Percentiles rank a stretch among this genome's conserved stretches.
Evolutionary conservation across 2,797 vertebrate genomes (phyloP).

Genomic region (Buceros bicornis): DNA sequence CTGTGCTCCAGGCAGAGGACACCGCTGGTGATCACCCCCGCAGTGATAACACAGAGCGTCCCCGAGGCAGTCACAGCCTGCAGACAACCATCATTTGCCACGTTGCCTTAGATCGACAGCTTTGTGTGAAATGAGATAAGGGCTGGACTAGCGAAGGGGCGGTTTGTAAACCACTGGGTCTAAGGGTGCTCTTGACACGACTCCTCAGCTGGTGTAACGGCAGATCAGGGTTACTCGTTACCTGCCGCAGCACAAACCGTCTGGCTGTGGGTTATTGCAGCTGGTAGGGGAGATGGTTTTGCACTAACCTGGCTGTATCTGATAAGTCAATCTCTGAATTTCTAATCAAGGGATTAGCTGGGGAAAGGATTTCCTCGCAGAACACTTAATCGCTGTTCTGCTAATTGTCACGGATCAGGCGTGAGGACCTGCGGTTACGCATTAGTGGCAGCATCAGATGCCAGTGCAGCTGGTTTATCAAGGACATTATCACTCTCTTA

Average conservation of each 20-base stretch:
- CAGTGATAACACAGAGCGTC: background rate
- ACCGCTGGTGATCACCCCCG: background rate
- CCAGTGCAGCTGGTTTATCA: background rate
- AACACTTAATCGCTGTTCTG: background rate
- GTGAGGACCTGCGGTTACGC: background rate
- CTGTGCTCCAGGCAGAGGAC: background rate
- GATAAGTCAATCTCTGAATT: background rate
- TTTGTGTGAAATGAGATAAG: background rate
- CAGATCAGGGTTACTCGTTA: fast-evolving
- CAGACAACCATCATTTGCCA: background rate
- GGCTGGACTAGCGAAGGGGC: background rate
- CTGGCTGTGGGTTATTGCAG: background rate
- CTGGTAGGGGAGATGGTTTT: background rate
- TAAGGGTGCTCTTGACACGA: background rate
- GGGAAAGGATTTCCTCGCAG: conserved; percentile 14
- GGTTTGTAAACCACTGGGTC: background rate
- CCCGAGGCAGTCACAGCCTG: background rate
- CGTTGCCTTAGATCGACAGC: background rate
- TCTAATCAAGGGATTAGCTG: background rate
- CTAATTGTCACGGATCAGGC: background rate
- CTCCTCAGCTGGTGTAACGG: background rate
- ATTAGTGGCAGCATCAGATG: background rate
- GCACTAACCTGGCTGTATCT: background rate
- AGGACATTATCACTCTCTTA: background rate
- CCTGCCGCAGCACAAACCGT: fast-evolving